These are phyloP conservation scores for Alviniconcha strummeri DNA, from an alignment of 2,888 invertebrate species.

Conservation along the genomic window DNA sequence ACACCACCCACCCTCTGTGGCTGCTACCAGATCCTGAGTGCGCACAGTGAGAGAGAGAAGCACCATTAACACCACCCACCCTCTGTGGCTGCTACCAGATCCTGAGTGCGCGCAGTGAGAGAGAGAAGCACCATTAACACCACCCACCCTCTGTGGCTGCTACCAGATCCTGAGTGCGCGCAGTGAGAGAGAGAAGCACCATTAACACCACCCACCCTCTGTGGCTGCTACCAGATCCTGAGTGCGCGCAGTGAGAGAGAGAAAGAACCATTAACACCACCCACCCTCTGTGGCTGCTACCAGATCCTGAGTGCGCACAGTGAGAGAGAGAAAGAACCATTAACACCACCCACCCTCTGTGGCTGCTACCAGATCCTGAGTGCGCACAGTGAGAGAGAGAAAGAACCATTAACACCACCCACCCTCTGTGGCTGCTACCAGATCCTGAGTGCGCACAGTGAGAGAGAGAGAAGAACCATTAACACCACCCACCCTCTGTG, in stretches of 20 bases:
- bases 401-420: too few relatives aligned
- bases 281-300: slow-evolving; percentile 91
- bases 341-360: slow-evolving; percentile 79
- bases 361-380: slow-evolving; percentile 91
- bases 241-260: too few relatives aligned
- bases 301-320: slow-evolving; percentile 81
- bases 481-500: slow-evolving; percentile 79
- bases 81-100: slow-evolving; percentile 91
- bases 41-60: too few relatives aligned
- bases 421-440: slow-evolving; percentile 91
- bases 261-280: too few relatives aligned
- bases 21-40: slow-evolving; percentile 89
- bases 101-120: slow-evolving; percentile 76
- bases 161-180: slow-evolving; percentile 84
- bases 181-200: too few relatives aligned
- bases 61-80: slow-evolving; percentile 71
- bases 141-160: slow-evolving; percentile 89
- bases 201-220: slow-evolving; percentile 73
- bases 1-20: slow-evolving; percentile 82
- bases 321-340: too few relatives aligned
- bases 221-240: slow-evolving; percentile 95
- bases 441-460: slow-evolving; percentile 79
- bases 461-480: too few relatives aligned
- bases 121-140: too few relatives aligned
- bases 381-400: too few relatives aligned